A percentile compares a stretch with the other conserved stretches of the same genome.
Conservation (phyloP, 2,113 vertebrate genomes). For the Nothoprocta perdicaria region DNA sequence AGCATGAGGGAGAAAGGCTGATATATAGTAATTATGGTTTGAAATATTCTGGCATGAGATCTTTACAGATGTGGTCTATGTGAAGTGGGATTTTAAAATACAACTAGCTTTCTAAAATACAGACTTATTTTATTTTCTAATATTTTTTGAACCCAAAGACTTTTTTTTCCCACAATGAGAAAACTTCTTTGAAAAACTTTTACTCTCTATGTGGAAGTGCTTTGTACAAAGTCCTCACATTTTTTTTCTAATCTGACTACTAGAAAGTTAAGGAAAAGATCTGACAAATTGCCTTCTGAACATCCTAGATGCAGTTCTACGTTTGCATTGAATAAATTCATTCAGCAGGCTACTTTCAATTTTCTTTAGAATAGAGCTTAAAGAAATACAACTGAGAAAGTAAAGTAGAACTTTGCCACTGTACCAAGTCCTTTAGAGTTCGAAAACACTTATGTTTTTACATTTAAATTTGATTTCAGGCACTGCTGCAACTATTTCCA, state of each 20-base stretch:
- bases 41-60: not conserved
- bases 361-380: not conserved
- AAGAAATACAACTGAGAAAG: not conserved
- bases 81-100: not conserved
- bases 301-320: not conserved
- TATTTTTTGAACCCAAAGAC: not conserved
- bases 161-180: too few relatives aligned
- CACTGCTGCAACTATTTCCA: not conserved
- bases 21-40: not conserved
- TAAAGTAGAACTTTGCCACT: not conserved
- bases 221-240: not conserved
- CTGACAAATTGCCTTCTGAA: not conserved
- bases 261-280: not conserved
- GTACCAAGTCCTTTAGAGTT: not conserved
- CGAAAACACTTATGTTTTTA: not conserved
- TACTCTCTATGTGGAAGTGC: not conserved
- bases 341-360: not conserved
- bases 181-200: not conserved
- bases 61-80: not conserved
- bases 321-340: not conserved
- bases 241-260: not conserved
- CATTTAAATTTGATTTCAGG: not conserved
- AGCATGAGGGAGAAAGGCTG: not conserved
- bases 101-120: not conserved
- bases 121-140: not conserved